Evolutionary conservation across 2,888 invertebrate genomes (phyloP), one percentile per base, ranked within the genome.

Genomic region (Cybosia mesomella): DNA sequence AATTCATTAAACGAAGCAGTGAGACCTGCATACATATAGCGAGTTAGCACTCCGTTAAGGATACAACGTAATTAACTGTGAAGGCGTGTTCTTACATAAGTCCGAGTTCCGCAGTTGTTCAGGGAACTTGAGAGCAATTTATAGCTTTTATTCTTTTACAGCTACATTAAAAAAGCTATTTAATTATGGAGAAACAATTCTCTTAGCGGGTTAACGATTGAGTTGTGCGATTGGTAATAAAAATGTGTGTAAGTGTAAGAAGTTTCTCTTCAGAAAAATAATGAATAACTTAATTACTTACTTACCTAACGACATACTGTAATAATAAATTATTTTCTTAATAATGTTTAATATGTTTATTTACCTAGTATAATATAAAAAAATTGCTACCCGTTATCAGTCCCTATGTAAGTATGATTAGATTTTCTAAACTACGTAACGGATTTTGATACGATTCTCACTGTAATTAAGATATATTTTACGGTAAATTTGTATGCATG

Each of bases 51-150:
- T 91, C 89, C 86, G 87, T 92, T 91, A 90, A 88, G 84, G 88
- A 87, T 85, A 89, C 91, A 87, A 90, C 89, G 89, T 92, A 92
- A 92, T 92, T 92, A 92, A 89, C 88, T 84, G 83, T 79, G 83
- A 87, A 87, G 81, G 82, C 83, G 83, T 83, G 85, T 87, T 88
- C 82, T 87, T 89, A 86, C 83, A 83, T 62, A 75, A 86, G 81
- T 84, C 76, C 77, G 70, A 74, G 84, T 81, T 84, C 77, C 79
- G 70, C 74, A 85, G 83, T 82, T 83, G 72, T 81, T 85, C 82
- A 69, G 76, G 75, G 81, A 80, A 83, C 77, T 79, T 69, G 73
- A 70, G 74, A 75, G 77, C 83, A 87, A 89, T 90, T 91, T 90
- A 90, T 90, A 79, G 82, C 85, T 80, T 75, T 86, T 83, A 83